Evolutionary conservation across 1,140 invertebrate species (phyloP).

Genomic region (Helicoverpa armigera): DNA sequence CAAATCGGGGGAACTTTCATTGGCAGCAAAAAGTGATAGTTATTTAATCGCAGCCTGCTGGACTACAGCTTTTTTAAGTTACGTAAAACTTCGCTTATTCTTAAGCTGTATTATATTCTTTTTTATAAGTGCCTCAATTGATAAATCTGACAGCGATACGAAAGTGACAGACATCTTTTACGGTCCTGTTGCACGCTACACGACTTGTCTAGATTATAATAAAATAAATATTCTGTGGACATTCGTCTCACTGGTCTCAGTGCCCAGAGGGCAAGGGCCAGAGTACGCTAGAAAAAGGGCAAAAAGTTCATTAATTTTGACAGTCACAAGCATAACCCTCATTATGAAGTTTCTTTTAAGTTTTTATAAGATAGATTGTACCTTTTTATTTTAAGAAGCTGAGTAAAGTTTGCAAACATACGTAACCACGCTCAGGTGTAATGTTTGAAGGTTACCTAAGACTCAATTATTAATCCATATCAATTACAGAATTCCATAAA

Average conservation of each 20-base stretch:
- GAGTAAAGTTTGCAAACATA: background rate
- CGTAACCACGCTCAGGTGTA: no score
- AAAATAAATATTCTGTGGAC: no score
- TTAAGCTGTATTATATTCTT: background rate
- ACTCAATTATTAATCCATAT: background rate
- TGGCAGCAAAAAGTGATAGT: conserved; percentile 41
- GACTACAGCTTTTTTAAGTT: conserved; percentile 20
- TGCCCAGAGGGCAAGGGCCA: no score
- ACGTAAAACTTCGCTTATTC: conserved; percentile 12
- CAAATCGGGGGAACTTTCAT: conserved; percentile 38
- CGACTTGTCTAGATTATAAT: no score
- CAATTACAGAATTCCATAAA: background rate
- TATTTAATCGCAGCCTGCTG: conserved; percentile 32
- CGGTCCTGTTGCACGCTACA: no score
- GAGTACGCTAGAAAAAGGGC: no score
- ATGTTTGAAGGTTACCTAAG: background rate
- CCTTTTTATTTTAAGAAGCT: background rate
- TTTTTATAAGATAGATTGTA: no score
- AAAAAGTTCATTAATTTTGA: no score
- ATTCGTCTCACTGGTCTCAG: no score
- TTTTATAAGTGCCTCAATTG: background rate
- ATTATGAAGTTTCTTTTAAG: no score
- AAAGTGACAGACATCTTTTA: background rate
- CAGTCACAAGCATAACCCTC: no score
- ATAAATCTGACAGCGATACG: background rate